phyloP scores from a whole-genome alignment of 2,888 invertebrate species.

The Alloscopus bannaensis region DNA sequence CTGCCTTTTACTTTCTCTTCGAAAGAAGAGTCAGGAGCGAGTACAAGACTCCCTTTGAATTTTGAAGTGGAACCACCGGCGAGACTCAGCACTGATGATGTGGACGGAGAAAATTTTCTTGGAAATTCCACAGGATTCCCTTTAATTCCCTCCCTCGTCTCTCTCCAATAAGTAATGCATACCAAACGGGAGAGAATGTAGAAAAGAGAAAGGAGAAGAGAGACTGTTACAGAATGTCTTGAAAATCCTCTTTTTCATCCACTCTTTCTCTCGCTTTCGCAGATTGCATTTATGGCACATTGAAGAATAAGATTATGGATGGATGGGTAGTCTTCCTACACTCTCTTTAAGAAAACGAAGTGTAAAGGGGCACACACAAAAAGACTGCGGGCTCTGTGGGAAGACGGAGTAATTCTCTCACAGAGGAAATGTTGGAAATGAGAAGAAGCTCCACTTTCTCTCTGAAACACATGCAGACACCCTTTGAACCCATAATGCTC shows the following conservation, averaged over 20 bases:
- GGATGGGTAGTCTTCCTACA: constrained; percentile 13
- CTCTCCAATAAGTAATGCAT: no score
- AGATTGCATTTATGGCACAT: not conserved
- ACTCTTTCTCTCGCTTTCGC: not conserved
- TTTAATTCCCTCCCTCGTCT: constrained; percentile 32
- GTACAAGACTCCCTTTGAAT: not conserved
- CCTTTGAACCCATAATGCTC: constrained; percentile 45
- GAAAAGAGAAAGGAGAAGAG: not conserved
- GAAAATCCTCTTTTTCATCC: not conserved
- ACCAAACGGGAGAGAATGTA: no score
- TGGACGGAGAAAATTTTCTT: constrained; percentile 44
- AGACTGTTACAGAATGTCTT: not conserved
- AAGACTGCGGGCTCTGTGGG: not conserved
- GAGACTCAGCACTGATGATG: constrained; percentile 42
- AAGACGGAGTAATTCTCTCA: not conserved
- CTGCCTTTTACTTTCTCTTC: not conserved
- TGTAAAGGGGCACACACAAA: not conserved
- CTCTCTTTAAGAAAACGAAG: constrained; percentile 8
- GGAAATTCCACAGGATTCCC: constrained; percentile 43
- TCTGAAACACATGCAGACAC: not conserved
- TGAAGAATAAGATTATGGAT: constrained; percentile 31
- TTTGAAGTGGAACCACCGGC: constrained; percentile 36
- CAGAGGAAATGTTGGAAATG: not conserved
- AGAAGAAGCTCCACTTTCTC: not conserved
- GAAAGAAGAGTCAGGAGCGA: not conserved